A percentile compares a stretch with the other conserved stretches of the same genome.
Evolutionary conservation across 1,140 invertebrate species (phyloP).

Genomic region (Physella acuta): DNA sequence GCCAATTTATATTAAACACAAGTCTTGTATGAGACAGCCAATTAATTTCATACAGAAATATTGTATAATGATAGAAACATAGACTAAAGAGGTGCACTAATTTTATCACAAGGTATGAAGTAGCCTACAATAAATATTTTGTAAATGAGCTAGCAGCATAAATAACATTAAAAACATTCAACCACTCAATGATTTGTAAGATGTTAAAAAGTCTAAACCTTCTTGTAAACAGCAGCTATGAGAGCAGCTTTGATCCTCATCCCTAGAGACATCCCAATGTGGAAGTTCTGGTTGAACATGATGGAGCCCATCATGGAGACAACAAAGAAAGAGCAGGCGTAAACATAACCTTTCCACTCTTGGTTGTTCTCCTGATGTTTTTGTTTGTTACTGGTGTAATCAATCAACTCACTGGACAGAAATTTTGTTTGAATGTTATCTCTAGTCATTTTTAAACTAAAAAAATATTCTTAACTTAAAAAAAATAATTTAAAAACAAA

Average conservation of each 20-base stretch:
- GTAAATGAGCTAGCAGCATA: neutral
- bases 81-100: too few relatives aligned
- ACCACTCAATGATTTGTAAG: too few relatives aligned
- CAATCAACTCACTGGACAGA: slow-evolving; percentile 31
- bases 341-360: slow-evolving; percentile 58
- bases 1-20: too few relatives aligned
- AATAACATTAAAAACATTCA: too few relatives aligned
- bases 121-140: too few relatives aligned
- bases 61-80: too few relatives aligned
- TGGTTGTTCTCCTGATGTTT: slow-evolving; percentile 23
- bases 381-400: slow-evolving; percentile 26
- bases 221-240: slow-evolving; percentile 89
- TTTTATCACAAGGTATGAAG: too few relatives aligned
- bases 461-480: neutral
- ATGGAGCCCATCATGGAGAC: slow-evolving; percentile 39
- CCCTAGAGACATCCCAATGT: slow-evolving; percentile 69
- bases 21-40: too few relatives aligned
- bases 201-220: slow-evolving; percentile 65
- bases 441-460: neutral
- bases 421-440: too few relatives aligned
- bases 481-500: neutral
- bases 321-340: slow-evolving; percentile 49
- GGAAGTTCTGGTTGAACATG: slow-evolving; percentile 51
- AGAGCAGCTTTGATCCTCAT: slow-evolving; percentile 86
- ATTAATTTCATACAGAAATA: too few relatives aligned